Conservation (phyloP, 2,113 vertebrate genomes). For the Hippocampus comes region DNA sequence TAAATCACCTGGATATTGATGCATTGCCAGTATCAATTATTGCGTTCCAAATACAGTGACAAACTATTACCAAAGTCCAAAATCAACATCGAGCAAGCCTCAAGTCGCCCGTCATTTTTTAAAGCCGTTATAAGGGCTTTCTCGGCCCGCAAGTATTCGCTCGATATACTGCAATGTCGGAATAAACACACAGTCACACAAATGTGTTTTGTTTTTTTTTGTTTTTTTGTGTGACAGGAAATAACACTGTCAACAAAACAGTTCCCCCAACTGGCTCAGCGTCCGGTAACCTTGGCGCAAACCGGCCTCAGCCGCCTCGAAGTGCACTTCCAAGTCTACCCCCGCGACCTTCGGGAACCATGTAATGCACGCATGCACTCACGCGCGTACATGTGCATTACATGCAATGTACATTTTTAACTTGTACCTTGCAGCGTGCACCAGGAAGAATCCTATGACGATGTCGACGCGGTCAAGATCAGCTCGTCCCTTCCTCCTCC, state of each 20-base stretch:
- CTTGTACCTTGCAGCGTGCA: constrained; percentile 43
- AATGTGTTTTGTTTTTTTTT: background rate
- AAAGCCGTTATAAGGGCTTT: too few species aligned
- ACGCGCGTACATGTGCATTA: too few species aligned
- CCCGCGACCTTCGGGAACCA: constrained; percentile 72
- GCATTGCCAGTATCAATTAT: too few species aligned
- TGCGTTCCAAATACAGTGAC: background rate
- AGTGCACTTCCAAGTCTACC: constrained; percentile 76
- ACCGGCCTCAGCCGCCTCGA: constrained; percentile 42
- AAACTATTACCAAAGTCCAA: too few species aligned
- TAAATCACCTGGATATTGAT: too few species aligned
- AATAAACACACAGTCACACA: background rate
- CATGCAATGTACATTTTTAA: too few species aligned
- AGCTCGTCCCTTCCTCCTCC: constrained; percentile 35
- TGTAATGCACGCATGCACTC: constrained; percentile 44
- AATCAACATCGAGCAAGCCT: too few species aligned
- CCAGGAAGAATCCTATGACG: constrained; percentile 80
- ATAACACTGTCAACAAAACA: constrained; percentile 39
- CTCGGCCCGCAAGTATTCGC: too few species aligned
- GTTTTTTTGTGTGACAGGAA: constrained; percentile 28
- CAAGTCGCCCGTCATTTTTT: too few species aligned
- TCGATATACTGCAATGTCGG: too few species aligned
- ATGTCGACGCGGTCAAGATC: constrained; percentile 58
- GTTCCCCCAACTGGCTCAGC: constrained; percentile 17
- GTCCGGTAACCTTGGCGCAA: constrained; percentile 36